Percentiles rank a stretch among this genome's conserved stretches.
These are phyloP conservation scores for Rhamnusium bicolor DNA, from an alignment of 2,888 invertebrate genomes.

Conservation along the genomic window DNA sequence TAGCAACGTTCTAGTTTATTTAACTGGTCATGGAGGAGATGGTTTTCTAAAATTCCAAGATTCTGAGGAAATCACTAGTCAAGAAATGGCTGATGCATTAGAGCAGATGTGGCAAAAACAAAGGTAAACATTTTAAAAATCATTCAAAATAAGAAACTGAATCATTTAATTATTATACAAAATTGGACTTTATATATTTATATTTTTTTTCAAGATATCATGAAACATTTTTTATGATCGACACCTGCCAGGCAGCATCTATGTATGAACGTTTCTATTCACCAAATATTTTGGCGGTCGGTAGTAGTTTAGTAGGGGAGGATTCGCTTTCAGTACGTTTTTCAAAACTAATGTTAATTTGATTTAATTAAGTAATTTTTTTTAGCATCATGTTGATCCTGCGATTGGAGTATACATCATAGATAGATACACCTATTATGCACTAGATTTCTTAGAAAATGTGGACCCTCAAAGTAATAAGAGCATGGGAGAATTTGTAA, in stretches of 20 bases:
- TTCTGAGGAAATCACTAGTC: slow-evolving; percentile 98
- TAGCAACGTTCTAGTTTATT: slow-evolving; percentile 96
- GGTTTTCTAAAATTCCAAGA: slow-evolving; percentile 99
- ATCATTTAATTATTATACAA: too few species aligned
- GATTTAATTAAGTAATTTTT: slow-evolving; percentile 57
- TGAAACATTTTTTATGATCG: slow-evolving; percentile 98
- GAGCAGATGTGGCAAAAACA: slow-evolving; percentile 99
- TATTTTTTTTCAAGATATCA: slow-evolving; percentile 85
- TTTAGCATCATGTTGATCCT: slow-evolving; percentile 97
- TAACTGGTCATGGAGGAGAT: slow-evolving; percentile 98
- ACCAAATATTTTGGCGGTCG: slow-evolving; percentile 97
- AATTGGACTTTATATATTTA: not conserved
- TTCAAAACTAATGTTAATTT: too few species aligned
- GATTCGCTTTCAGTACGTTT: slow-evolving; percentile 92
- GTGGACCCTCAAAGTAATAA: slow-evolving; percentile 90
- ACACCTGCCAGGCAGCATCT: slow-evolving; percentile 99
- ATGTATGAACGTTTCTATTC: slow-evolving; percentile 99
- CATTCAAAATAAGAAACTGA: too few species aligned
- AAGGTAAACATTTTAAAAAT: slow-evolving; percentile 81
- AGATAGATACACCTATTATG: slow-evolving; percentile 98
- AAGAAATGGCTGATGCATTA: slow-evolving; percentile 97
- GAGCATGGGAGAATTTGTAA: slow-evolving; percentile 95
- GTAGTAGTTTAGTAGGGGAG: slow-evolving; percentile 98
- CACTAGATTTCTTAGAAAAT: slow-evolving; percentile 94
- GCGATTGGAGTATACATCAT: slow-evolving; percentile 99